Conservation (phyloP, 2,113 vertebrate genomes). For the Jacana jacana region DNA sequence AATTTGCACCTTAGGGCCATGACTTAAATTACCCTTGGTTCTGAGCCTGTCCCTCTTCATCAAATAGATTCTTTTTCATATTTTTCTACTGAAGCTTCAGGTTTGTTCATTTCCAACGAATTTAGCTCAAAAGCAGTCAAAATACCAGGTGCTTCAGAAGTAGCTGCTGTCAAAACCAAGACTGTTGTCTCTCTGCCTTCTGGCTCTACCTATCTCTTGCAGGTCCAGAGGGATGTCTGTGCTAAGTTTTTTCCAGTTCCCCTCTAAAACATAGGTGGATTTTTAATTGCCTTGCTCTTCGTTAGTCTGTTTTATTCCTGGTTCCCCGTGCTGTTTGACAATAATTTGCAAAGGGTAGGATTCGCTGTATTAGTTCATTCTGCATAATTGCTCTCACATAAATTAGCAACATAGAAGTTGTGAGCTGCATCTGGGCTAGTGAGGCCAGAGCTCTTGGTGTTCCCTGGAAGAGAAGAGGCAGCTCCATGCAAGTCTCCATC, state of each 20-base stretch:
- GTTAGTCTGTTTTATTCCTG: background rate
- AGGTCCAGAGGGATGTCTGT: background rate
- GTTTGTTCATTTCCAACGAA: background rate
- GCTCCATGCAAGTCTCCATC: background rate
- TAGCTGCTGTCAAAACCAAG: background rate
- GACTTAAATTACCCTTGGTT: background rate
- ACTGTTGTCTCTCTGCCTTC: background rate
- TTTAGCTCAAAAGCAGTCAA: background rate
- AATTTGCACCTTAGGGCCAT: background rate
- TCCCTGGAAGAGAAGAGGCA: background rate
- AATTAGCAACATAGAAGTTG: background rate
- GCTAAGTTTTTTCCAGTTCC: background rate
- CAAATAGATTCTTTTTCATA: background rate
- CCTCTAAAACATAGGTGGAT: background rate
- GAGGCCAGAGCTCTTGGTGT: background rate
- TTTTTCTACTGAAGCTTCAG: background rate
- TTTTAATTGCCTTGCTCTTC: background rate
- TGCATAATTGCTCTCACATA: background rate
- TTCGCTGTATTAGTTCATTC: background rate
- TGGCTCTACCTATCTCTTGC: background rate
- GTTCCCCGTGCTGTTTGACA: background rate
- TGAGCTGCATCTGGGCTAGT: background rate
- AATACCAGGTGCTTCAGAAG: background rate
- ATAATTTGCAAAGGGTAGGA: background rate
- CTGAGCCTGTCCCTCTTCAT: background rate